Conservation (phyloP, 1,140 invertebrate species). For the Nasonia giraulti region DNA sequence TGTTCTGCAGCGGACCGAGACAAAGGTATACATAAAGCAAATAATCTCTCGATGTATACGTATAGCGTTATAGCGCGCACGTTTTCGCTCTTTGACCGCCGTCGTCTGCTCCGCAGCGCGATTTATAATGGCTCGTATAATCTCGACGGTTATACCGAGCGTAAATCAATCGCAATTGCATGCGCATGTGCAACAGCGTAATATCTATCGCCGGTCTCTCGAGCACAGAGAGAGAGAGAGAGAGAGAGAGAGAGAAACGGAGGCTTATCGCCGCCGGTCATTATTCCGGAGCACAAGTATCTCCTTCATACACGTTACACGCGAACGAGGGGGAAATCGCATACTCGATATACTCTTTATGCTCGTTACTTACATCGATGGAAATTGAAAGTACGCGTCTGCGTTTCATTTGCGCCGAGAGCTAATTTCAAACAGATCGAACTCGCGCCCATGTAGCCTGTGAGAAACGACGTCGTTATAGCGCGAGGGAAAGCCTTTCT, state of each 20-base stretch:
- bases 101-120: neutral
- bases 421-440: neutral
- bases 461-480: neutral
- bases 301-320: neutral
- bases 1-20: neutral
- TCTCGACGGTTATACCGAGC: conserved; percentile 41
- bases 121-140: conserved; percentile 46
- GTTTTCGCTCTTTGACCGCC: too few relatives aligned
- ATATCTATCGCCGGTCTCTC: neutral
- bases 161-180: conserved; percentile 49
- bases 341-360: neutral
- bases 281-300: conserved; percentile 1
- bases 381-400: neutral
- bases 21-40: neutral
- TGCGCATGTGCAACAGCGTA: neutral
- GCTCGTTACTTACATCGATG: neutral
- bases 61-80: neutral
- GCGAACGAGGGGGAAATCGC: neutral
- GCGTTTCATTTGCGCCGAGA: too few relatives aligned
- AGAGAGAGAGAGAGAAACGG: conserved; percentile 13
- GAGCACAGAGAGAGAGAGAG: neutral
- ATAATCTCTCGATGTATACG: too few relatives aligned
- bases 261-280: conserved; percentile 41
- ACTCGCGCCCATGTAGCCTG: neutral
- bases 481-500: neutral